Evolutionary conservation across 1,140 invertebrate species (phyloP), one percentile per base, ranked within the genome.

Genomic region (Mizuhopecten yessoensis): DNA sequence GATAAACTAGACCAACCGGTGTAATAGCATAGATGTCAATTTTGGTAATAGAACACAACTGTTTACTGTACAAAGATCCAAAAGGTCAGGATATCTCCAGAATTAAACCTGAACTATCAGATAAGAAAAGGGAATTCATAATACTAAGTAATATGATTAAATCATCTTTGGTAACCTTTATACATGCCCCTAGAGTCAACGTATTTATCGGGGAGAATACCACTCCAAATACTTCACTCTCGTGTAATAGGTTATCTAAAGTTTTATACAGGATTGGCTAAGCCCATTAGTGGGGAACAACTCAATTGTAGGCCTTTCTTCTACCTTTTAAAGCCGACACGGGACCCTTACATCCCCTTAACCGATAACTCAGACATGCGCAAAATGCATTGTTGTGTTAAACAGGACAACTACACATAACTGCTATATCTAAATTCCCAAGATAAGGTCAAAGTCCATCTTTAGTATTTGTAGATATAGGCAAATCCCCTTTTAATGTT

Each of bases 131-230:
- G 23, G 57, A 29, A 75, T 75, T 75, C n/a, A 75, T 17, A 75
- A 75, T n/a, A 75, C 5, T 75, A 75, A 75, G 57, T 75, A 75
- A 75, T 75, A 29, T 75, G 57, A 75, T 75, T 75, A 75, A 29
- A 75, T 75, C 57, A 75, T 75, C 57, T 75, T 75, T 75, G 57
- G n/a, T 29, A 29, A 75, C 57, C 23, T n/a, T 75, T 75, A 29
- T 23, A 75, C 1, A 75, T 29, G 57, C n/a, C 57, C 57, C 57
- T 29, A 5, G 57, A 75, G 57, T 75, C n/a, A 5, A 0, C 11
- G 57, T 75, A 75, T 75, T 29, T 17, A n/a, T n/a, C 57, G 29
- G n/a, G n/a, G 57, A 0, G 23, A 29, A 29, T 75, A 5, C n/a
- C 57, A 29, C 23, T 75, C 17, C 23, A 9, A 23, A 17, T 75